phyloP scores from a whole-genome alignment of 2,113 vertebrate genomes.

The Urocynchramus pylzowi region DNA sequence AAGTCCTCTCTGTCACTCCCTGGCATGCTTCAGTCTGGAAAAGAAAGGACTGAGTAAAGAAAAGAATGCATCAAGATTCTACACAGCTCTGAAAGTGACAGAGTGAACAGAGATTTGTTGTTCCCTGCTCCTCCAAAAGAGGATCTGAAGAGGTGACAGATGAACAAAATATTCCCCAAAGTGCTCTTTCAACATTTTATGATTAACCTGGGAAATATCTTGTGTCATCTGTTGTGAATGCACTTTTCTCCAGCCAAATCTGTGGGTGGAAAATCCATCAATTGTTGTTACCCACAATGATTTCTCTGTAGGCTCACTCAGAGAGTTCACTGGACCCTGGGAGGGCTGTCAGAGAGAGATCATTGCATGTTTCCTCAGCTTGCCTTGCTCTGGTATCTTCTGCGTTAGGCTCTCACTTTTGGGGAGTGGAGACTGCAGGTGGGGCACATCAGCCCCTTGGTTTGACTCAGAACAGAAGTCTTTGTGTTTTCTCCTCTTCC shows the following conservation, averaged over 20 bases:
- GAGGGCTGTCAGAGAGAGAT: neutral
- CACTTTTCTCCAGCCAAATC: neutral
- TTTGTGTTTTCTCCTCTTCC: neutral
- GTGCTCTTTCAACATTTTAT: neutral
- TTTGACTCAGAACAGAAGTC: neutral
- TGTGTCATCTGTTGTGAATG: neutral
- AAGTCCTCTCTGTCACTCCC: neutral
- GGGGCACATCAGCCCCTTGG: neutral
- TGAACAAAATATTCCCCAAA: neutral
- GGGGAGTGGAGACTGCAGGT: neutral
- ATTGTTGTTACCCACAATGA: neutral
- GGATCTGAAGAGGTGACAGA: neutral
- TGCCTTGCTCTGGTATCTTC: neutral
- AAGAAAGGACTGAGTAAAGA: neutral
- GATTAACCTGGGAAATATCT: neutral
- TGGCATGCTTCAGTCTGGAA: neutral
- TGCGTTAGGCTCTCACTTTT: neutral
- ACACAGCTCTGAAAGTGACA: neutral
- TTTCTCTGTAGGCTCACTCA: neutral
- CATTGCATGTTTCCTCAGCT: neutral
- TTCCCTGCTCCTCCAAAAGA: neutral
- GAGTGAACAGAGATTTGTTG: neutral
- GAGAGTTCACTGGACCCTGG: neutral
- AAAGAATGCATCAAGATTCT: neutral
- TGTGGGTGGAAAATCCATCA: fast-evolving